Evolutionary conservation across 2,888 invertebrate genomes (phyloP).

Genomic region (Tachystola acroxantha): DNA sequence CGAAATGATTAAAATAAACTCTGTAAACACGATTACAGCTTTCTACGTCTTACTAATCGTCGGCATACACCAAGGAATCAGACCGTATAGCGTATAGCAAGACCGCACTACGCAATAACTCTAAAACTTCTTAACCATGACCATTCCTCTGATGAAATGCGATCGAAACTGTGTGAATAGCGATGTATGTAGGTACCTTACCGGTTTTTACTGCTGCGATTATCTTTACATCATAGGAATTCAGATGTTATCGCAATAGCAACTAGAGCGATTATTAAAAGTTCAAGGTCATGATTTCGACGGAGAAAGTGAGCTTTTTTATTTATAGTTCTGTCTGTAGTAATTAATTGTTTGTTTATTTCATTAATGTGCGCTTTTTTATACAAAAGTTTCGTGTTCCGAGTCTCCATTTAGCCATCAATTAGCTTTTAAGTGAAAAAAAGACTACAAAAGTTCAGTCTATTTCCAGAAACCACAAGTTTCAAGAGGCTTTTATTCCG

Average conservation of each 20-base stretch:
- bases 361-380: too few relatives aligned
- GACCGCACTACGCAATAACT: slow-evolving; percentile 19
- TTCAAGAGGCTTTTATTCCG: too few relatives aligned
- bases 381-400: too few relatives aligned
- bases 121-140: slow-evolving; percentile 33
- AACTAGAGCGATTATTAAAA: not conserved
- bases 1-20: not conserved
- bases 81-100: slow-evolving; percentile 24
- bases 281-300: slow-evolving; percentile 2
- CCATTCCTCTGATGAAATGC: slow-evolving; percentile 30
- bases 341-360: too few relatives aligned
- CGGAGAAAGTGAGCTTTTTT: not conserved
- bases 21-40: not conserved
- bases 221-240: not conserved
- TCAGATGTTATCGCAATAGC: not conserved
- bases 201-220: not conserved
- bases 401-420: too few relatives aligned
- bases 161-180: slow-evolving; percentile 7
- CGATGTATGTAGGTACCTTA: not conserved
- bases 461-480: too few relatives aligned
- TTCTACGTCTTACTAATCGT: not conserved
- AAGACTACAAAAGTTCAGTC: too few relatives aligned
- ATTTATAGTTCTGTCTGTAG: not conserved
- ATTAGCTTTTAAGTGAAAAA: too few relatives aligned
- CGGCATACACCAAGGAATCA: slow-evolving; percentile 16